Base-by-base conservation (phyloP, 64 coral and sea anemone species). In the Catalaphyllia jardinei region DNA sequence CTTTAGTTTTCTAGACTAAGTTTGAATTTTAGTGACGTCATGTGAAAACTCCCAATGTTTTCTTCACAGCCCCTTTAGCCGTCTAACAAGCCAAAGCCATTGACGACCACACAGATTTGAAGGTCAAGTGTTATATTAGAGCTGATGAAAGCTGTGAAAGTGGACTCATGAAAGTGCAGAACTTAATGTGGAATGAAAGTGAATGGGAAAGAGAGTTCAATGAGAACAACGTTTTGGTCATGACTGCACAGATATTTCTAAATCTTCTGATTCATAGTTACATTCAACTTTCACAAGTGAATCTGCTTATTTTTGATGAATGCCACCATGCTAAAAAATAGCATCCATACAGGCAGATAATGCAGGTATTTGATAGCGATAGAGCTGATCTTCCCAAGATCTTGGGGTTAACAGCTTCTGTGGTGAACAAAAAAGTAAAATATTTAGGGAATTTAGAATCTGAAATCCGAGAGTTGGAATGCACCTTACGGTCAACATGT, bases 251-350 rank as follows among this genome's bases (percentile, higher is more conserved):
- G 67, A 98, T 98, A 4, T 98, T 95, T 30, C 81, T 98, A 2
- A 83, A 98, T 33, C 67, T 98, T 31, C 60, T 98, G 19, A 29
- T 85, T 29, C 96, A 95, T 52, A 90, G 75, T 12, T 79, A 74
- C 39, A 74, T 98, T n/a, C 54, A 57, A 30, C 89, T 98, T 42
- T 90, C 93, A 15, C 86, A 73, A 83, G 88, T 89, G n/a, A 98
- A 98, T 60, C 89, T 98, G 18, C 52, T 98, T 42, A 94, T 98
- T 8, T 98, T 98, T 84, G 96, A 98, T 73, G 96, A 98, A 62
- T 98, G 96, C 35, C 96, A 98, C 51, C 96, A 98, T 89, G 96
- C 96, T 12, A 95, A 95, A 35, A 95, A 98, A 14, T 84, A 80
- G 1, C 82, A 98, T 77, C 93, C 96, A 16, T 95, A 91, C 38